Percentiles rank a stretch among this genome's conserved stretches.
These are phyloP conservation scores for Callyntrura sp. DNA, from an alignment of 2,888 invertebrate species.

Conservation along the genomic window DNA sequence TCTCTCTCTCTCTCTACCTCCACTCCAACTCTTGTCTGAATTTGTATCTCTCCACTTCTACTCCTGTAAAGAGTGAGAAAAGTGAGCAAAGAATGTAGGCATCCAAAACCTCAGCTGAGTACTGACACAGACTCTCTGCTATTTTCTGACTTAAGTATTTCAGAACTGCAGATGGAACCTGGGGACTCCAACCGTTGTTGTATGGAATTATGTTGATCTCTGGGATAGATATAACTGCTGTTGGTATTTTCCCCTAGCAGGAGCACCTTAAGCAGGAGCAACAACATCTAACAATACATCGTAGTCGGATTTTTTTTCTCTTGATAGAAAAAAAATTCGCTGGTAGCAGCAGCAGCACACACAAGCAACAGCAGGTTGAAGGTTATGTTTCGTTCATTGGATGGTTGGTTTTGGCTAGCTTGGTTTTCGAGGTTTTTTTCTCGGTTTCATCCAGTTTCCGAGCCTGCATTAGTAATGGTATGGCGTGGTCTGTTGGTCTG, in stretches of 20 bases:
- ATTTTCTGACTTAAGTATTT: constrained; percentile 18
- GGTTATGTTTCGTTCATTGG: constrained; percentile 63
- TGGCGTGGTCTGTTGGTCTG: constrained; percentile 47
- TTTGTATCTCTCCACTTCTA: background rate
- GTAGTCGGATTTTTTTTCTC: background rate
- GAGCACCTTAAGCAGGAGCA: background rate
- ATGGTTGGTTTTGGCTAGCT: constrained; percentile 50
- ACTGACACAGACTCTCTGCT: constrained; percentile 1
- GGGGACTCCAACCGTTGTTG: background rate
- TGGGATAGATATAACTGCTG: too few species aligned
- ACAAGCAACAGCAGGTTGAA: constrained; percentile 67
- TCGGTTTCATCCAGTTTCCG: constrained; percentile 45
- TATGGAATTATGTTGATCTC: too few species aligned
- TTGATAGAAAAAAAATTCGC: background rate
- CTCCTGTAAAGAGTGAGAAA: background rate
- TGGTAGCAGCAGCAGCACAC: constrained; percentile 1
- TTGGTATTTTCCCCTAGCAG: background rate
- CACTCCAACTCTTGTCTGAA: background rate
- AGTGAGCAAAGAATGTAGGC: constrained; percentile 9
- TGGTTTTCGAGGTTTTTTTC: constrained; percentile 57
- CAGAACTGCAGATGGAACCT: background rate
- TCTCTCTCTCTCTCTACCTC: too few species aligned
- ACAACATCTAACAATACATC: background rate
- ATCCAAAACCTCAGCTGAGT: constrained; percentile 68
- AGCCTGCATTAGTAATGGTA: constrained; percentile 50